Evolutionary conservation across 2,888 invertebrate genomes (phyloP), one percentile per base, ranked within the genome.

Genomic region (Lamellibrachia columna): DNA sequence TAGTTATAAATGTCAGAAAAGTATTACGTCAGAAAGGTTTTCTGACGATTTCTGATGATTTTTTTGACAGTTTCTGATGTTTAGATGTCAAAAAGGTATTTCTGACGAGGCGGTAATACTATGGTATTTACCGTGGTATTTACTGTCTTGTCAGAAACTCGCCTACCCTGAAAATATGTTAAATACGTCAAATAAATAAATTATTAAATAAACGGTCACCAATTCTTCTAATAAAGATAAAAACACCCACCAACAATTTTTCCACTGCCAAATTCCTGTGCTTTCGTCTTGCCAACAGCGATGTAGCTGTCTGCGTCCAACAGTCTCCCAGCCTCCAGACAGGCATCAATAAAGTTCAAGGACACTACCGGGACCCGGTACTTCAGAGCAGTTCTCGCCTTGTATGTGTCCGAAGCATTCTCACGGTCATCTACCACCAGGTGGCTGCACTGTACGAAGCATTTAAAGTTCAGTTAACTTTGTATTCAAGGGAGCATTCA

Each of bases 311-410:
- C 95, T 8, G 94, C 94, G 53, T 94, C 94, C 15, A 95, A 94
- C 22, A 95, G 93, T 22, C 92, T 93, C 22, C 94, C 94, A 22
- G 93, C 92, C 53, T 95, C 93, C 11, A 95, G 93, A 92, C 95
- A 95, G 92, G 95, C 94, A 92, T 94, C 93, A 1, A 96, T 94
- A 94, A 94, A 96, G 53, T 95, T 94, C 8, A 95, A 92, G 28
- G 94, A 95, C 52, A 96, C 95, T 55, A 96, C 95, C 9, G 96
- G 96, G 22, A 96, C 95, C 40, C 95, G 94, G 92, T 95, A 95
- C 93, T 96, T 96, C 52, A 94, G 91, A 0, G 96, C 96, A 94
- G 95, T 95, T 52, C 95, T 94, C 93, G 96, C 96, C 93, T 96
- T 96, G 94, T 95, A 96, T 3, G 96, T 95, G 28, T 95, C 94